These are phyloP conservation scores for Flabesymbios commensalis DNA, from an alignment of 2,888 invertebrate genomes.

Conservation along the genomic window DNA sequence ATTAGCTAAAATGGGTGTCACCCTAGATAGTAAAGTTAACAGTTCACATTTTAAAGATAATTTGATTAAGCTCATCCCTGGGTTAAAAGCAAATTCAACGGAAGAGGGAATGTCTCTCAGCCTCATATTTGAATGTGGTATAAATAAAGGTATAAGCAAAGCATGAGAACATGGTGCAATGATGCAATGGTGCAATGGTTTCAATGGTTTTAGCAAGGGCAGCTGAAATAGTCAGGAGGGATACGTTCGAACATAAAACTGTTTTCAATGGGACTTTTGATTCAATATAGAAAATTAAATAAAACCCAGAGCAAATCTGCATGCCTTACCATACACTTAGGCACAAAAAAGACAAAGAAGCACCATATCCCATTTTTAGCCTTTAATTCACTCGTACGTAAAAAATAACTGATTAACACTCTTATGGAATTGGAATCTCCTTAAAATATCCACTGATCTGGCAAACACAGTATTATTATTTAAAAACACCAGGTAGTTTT, in stretches of 20 bases:
- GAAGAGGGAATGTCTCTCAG: conserved; percentile 27
- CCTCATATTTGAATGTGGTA: too few species aligned
- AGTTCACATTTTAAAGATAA: too few species aligned
- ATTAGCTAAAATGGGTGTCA: conserved; percentile 22
- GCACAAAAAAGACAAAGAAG: too few species aligned
- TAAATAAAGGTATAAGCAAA: conserved; percentile 12
- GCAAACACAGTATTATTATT: background rate
- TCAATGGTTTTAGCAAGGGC: conserved; percentile 35
- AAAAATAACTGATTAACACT: conserved; percentile 11
- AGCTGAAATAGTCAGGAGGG: conserved; percentile 29
- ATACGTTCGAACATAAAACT: too few species aligned
- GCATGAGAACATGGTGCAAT: background rate
- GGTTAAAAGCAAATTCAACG: conserved; percentile 28
- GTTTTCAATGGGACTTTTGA: conserved; percentile 23
- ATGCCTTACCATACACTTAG: too few species aligned
- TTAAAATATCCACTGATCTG: background rate
- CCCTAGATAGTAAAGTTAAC: too few species aligned
- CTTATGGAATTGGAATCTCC: conserved; percentile 8
- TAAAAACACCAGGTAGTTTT: conserved; percentile 33
- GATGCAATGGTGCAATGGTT: conserved; percentile 18
- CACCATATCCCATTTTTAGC: conserved; percentile 20
- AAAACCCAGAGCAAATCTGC: too few species aligned
- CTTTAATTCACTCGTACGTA: too few species aligned
- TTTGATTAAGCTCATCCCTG: conserved; percentile 12
- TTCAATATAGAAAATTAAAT: conserved; percentile 15